phyloP scores from a whole-genome alignment of 2,113 vertebrate genomes.

The Lamprologus tigripictilis region DNA sequence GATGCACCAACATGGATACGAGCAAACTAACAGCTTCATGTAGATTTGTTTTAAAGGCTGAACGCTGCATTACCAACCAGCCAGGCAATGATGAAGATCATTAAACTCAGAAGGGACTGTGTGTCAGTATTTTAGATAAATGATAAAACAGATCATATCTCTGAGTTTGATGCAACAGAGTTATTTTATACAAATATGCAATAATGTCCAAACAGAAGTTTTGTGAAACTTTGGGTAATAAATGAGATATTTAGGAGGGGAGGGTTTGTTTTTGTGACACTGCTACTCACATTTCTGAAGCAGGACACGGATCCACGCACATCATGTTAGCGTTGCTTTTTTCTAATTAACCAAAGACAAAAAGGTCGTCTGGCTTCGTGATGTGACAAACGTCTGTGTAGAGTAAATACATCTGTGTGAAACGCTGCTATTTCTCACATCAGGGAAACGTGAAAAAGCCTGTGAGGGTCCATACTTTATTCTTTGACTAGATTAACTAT shows the following conservation, averaged over 20 bases:
- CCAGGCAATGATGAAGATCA: neutral
- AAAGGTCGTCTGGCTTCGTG: neutral
- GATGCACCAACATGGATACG: no score
- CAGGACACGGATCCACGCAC: neutral
- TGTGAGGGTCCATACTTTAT: accelerated
- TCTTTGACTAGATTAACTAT: neutral
- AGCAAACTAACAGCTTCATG: neutral
- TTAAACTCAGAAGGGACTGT: neutral
- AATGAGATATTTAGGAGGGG: neutral
- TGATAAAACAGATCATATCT: neutral
- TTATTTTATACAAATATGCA: neutral
- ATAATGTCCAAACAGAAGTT: neutral
- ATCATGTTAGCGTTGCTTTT: neutral
- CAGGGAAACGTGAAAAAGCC: accelerated
- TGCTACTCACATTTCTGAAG: neutral
- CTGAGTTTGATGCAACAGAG: neutral
- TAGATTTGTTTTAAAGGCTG: neutral
- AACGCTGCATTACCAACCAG: neutral
- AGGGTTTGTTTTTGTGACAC: neutral
- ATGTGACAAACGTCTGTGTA: neutral
- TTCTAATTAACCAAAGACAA: neutral
- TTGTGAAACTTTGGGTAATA: neutral
- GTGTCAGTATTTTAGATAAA: neutral
- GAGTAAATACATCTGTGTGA: neutral
- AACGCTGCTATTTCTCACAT: neutral